These are phyloP conservation scores for Odontophorus gujanensis DNA, from an alignment of 2,113 vertebrate species.

Conservation along the genomic window DNA sequence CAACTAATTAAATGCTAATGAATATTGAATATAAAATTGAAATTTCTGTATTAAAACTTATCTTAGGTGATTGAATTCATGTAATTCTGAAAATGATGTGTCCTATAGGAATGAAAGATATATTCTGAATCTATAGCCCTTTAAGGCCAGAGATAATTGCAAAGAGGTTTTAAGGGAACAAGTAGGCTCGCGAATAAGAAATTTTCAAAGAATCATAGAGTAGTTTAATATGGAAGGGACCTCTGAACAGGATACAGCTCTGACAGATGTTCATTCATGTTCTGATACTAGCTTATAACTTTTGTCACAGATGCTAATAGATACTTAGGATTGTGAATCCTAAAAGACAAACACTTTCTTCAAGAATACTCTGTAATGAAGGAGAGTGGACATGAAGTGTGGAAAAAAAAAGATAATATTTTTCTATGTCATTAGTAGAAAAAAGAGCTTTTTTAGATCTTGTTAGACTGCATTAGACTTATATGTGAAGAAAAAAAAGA, in stretches of 20 bases:
- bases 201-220: neutral
- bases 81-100: neutral
- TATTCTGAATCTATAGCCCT: neutral
- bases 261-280: neutral
- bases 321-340: neutral
- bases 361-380: rapidly evolving
- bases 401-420: neutral
- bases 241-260: neutral
- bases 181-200: neutral
- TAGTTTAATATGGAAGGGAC: neutral
- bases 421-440: neutral
- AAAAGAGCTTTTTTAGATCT: neutral
- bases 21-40: too few relatives aligned
- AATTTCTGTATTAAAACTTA: neutral
- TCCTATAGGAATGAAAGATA: neutral
- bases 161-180: neutral
- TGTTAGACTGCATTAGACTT: neutral
- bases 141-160: neutral
- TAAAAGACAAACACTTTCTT: neutral
- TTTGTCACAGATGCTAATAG: neutral
- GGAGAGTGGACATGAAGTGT: neutral
- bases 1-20: neutral
- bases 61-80: neutral
- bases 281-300: neutral
- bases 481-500: neutral